Percentiles rank a stretch among this genome's conserved stretches.
Evolutionary conservation across 2,797 vertebrate genomes (phyloP).

Genomic region (Hirundo rustica): DNA sequence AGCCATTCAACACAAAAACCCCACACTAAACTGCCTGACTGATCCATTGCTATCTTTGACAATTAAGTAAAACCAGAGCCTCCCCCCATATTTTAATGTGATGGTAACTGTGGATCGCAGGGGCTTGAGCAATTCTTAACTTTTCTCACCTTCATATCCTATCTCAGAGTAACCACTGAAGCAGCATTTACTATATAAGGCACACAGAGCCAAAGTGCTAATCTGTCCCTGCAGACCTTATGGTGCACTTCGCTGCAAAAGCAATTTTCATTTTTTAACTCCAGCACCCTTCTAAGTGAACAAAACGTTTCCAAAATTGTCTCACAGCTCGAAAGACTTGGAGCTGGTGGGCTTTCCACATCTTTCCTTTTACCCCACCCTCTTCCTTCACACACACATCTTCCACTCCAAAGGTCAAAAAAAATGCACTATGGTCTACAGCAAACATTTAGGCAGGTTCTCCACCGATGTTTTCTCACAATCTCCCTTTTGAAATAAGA

Average conservation of each 20-base stretch:
- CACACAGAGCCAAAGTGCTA: conserved; percentile 42
- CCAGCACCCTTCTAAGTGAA: conserved; percentile 53
- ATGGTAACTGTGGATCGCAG: not conserved
- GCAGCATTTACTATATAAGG: conserved; percentile 48
- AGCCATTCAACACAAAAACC: not conserved
- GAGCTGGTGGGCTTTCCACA: not conserved
- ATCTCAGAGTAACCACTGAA: conserved; percentile 50
- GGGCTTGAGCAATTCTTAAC: not conserved
- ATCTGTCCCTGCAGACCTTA: conserved; percentile 67
- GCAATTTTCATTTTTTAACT: conserved; percentile 68
- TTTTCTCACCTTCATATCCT: conserved; percentile 56
- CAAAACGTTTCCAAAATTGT: conserved; percentile 6
- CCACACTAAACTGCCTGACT: not conserved
- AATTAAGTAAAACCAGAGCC: conserved; percentile 41
- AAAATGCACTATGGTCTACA: not conserved
- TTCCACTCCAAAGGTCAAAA: not conserved
- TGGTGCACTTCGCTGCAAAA: conserved; percentile 51
- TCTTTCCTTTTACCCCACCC: not conserved
- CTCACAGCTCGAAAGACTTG: not conserved
- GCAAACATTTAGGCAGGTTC: not conserved
- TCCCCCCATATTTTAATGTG: not conserved
- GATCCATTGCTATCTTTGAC: conserved; percentile 17
- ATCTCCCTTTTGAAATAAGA: not conserved
- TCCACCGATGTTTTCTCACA: not conserved
- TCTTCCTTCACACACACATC: not conserved